These are phyloP conservation scores for Rhegmatorhina hoffmannsi DNA, from an alignment of 2,113 vertebrate species.

Conservation along the genomic window DNA sequence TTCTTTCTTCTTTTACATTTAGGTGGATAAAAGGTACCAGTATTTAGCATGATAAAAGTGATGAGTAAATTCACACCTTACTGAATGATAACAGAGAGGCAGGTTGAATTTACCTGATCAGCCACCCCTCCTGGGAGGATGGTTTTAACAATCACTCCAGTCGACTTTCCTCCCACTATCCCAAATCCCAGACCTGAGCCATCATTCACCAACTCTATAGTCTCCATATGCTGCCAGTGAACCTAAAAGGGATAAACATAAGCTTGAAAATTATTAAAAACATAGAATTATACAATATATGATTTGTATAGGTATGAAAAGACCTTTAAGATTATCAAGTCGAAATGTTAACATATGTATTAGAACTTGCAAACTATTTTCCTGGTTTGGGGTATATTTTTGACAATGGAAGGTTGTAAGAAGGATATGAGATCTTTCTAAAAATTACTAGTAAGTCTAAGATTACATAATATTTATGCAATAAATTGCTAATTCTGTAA, in stretches of 20 bases:
- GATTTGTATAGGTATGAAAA: neutral
- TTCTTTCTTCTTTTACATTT: neutral
- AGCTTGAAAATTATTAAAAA: neutral
- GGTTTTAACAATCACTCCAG: slow-evolving; percentile 94
- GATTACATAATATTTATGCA: neutral
- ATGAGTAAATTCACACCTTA: neutral
- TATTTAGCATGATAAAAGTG: neutral
- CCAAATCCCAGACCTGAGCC: slow-evolving; percentile 94
- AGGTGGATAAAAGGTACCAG: neutral
- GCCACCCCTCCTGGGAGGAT: slow-evolving; percentile 93
- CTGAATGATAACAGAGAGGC: neutral
- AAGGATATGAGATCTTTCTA: neutral
- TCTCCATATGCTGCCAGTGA: slow-evolving; percentile 92
- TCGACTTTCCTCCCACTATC: slow-evolving; percentile 92
- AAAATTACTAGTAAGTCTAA: neutral
- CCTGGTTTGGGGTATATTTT: neutral
- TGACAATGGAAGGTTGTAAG: neutral
- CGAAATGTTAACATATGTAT: rapidly evolving
- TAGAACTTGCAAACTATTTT: neutral
- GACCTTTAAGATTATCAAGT: neutral
- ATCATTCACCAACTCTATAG: slow-evolving; percentile 92
- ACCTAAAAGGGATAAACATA: slow-evolving; percentile 72
- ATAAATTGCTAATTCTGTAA: neutral
- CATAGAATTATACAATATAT: neutral
- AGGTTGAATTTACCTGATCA: slow-evolving; percentile 82